These are phyloP conservation scores for Oncorhynchus kisutch DNA, from an alignment of 2,113 vertebrate species.

Conservation along the genomic window DNA sequence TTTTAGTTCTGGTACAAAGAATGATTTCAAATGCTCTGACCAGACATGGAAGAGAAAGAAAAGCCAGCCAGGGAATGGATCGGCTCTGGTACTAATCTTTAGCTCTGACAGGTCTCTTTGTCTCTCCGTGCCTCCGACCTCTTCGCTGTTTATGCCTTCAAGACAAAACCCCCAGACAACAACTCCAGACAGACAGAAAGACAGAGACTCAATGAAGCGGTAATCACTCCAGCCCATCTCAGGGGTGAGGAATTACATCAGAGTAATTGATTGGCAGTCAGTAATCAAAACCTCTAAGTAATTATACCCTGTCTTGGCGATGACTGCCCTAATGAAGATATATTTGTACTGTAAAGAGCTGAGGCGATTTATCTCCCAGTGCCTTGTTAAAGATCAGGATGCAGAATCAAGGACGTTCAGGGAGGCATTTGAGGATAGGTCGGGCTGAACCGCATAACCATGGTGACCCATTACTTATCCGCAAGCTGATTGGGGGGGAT, in stretches of 20 bases:
- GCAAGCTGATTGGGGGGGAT: slow-evolving; percentile 40
- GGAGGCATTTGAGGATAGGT: slow-evolving; percentile 26
- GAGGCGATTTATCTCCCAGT: slow-evolving; percentile 38
- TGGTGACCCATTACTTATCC: slow-evolving; percentile 52
- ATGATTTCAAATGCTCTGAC: neutral
- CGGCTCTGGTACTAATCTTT: neutral
- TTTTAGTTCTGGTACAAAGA: neutral
- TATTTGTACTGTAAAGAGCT: slow-evolving; percentile 26
- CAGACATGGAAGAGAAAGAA: neutral
- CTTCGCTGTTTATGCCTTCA: neutral
- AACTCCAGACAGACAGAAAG: slow-evolving; percentile 2
- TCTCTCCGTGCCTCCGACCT: neutral
- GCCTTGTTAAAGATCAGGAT: slow-evolving; percentile 15
- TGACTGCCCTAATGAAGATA: slow-evolving; percentile 51
- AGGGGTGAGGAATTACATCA: slow-evolving; percentile 31
- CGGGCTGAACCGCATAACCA: slow-evolving; percentile 47
- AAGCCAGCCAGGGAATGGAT: neutral
- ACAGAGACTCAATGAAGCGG: slow-evolving; percentile 34
- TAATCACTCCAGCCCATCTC: slow-evolving; percentile 40
- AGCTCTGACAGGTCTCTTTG: neutral
- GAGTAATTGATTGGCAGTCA: slow-evolving; percentile 52
- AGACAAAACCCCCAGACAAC: slow-evolving; percentile 31
- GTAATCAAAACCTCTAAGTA: slow-evolving; percentile 49
- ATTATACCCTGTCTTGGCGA: slow-evolving; percentile 46
- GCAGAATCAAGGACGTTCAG: slow-evolving; percentile 2